phyloP scores from a whole-genome alignment of 2,113 vertebrate species.

The Amblyopsis rosae region DNA sequence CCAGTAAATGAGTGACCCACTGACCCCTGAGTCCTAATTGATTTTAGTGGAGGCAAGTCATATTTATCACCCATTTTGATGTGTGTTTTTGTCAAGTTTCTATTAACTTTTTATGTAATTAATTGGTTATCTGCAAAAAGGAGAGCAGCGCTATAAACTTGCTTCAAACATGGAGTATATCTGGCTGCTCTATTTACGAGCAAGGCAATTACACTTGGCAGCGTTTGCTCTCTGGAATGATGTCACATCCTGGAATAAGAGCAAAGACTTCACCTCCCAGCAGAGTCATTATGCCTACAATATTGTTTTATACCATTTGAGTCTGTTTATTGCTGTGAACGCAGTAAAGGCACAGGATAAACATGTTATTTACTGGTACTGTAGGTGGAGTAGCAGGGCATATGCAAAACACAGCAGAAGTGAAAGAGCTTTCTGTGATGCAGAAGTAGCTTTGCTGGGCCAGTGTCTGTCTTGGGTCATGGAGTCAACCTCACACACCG shows the following conservation, averaged over 20 bases:
- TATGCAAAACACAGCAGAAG: conserved; percentile 17
- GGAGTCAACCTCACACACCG: conserved; percentile 25
- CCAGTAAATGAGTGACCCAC: conserved; percentile 75
- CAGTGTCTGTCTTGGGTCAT: conserved; percentile 21
- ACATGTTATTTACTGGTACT: conserved; percentile 20
- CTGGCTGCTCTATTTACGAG: conserved; percentile 49
- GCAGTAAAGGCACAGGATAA: conserved; percentile 24
- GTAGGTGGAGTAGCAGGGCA: conserved; percentile 12
- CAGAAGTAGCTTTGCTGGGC: conserved; percentile 26
- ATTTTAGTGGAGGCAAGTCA: conserved; percentile 67
- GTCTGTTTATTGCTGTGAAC: conserved; percentile 38
- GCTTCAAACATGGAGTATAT: conserved; percentile 29
- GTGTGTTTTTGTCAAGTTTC: conserved; percentile 64
- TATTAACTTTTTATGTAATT: conserved; percentile 70
- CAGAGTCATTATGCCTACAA: conserved; percentile 12
- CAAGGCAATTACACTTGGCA: conserved; percentile 48
- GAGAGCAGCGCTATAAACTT: conserved; percentile 49
- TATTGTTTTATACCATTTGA: conserved; percentile 28
- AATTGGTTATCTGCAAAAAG: conserved; percentile 69
- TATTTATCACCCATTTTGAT: conserved; percentile 67
- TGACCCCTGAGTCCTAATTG: conserved; percentile 76
- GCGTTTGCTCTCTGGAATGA: conserved; percentile 36
- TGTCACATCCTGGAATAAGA: conserved; percentile 59
- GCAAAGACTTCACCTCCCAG: conserved; percentile 41
- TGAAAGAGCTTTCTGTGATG: conserved; percentile 23